Percentiles rank a stretch among this genome's conserved stretches.
phyloP scores from a whole-genome alignment of 2,888 invertebrate genomes.

The Synergus japonicus region DNA sequence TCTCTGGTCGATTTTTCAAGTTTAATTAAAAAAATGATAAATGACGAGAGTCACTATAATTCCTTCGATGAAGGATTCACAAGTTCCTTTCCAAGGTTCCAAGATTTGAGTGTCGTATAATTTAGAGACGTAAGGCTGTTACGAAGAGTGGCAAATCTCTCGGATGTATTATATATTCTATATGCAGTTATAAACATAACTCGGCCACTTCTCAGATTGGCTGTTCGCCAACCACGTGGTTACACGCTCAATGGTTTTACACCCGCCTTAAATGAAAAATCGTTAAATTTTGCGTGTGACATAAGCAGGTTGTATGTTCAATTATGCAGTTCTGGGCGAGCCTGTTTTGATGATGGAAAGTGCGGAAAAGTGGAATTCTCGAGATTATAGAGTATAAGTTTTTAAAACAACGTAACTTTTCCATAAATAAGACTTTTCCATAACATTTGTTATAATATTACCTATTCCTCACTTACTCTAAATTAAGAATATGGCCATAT shows the following conservation, averaged over 20 bases:
- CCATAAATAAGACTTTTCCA: neutral
- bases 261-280: constrained; percentile 45
- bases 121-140: constrained; percentile 29
- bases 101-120: constrained; percentile 20
- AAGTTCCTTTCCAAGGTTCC: neutral
- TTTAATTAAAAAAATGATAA: neutral
- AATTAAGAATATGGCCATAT: neutral
- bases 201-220: constrained; percentile 57
- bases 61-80: neutral
- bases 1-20: neutral
- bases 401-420: neutral
- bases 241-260: constrained; percentile 60
- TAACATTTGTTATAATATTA: neutral
- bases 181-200: constrained; percentile 65
- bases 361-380: neutral
- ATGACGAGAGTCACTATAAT: neutral
- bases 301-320: constrained; percentile 10
- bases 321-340: neutral
- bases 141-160: constrained; percentile 42
- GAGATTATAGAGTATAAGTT: neutral
- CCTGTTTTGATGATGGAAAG: neutral
- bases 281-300: constrained; percentile 29
- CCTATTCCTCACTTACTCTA: neutral
- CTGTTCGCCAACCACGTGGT: constrained; percentile 71
- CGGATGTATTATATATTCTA: constrained; percentile 15